These are phyloP conservation scores for Felis chaus DNA, from an alignment of 2,113 vertebrate species.

Conservation along the genomic window DNA sequence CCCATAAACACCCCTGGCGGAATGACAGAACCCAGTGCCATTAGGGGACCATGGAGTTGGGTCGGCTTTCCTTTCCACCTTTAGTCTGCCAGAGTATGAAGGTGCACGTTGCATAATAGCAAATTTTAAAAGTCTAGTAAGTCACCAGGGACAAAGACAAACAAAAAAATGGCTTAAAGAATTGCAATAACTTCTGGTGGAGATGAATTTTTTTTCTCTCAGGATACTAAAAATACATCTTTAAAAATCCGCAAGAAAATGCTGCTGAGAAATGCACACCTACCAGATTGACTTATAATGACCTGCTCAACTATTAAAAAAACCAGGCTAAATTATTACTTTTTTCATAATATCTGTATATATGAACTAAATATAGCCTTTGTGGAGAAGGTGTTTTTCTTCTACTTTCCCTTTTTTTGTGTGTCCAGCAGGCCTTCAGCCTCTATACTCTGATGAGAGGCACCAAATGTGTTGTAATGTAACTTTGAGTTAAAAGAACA, in stretches of 20 bases:
- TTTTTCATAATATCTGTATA: slow-evolving; percentile 40
- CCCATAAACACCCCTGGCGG: too few species aligned
- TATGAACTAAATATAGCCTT: slow-evolving; percentile 64
- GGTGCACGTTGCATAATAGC: background rate
- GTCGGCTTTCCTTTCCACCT: background rate
- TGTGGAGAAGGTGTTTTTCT: slow-evolving; percentile 50
- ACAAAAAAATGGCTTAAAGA: background rate
- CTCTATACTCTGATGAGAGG: slow-evolving; percentile 21
- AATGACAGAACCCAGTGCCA: background rate
- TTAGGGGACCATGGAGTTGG: fast-evolving
- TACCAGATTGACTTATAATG: slow-evolving; percentile 10
- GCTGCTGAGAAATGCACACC: background rate
- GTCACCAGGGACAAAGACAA: background rate
- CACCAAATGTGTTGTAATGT: slow-evolving; percentile 50
- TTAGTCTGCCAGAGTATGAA: background rate
- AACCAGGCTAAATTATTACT: slow-evolving; percentile 51
- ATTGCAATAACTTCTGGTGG: background rate
- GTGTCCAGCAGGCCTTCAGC: slow-evolving; percentile 35
- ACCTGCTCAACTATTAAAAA: slow-evolving; percentile 32
- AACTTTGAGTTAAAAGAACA: slow-evolving; percentile 67
- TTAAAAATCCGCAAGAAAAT: slow-evolving; percentile 49
- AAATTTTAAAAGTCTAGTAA: background rate
- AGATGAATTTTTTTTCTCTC: background rate
- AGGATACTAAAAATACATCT: slow-evolving; percentile 38
- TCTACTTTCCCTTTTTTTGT: background rate